phyloP scores from a whole-genome alignment of 2,888 invertebrate genomes.

The Pseudoips prasinana region DNA sequence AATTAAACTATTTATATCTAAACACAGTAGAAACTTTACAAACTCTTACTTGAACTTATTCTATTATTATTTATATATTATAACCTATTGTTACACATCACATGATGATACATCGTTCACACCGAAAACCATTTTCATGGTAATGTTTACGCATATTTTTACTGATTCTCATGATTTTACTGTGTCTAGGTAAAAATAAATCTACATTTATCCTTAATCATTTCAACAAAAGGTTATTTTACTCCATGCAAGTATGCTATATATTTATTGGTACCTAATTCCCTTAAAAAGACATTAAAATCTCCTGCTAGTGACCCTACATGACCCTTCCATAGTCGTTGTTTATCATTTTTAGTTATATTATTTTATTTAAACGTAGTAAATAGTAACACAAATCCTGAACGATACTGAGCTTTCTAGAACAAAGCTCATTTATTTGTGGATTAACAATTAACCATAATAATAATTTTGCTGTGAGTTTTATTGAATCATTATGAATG shows the following conservation, averaged over 20 bases:
- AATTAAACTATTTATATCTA: slow-evolving; percentile 31
- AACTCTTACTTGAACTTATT: no score
- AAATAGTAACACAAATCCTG: slow-evolving; percentile 69
- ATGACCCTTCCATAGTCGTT: slow-evolving; percentile 31
- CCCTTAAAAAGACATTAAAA: slow-evolving; percentile 33
- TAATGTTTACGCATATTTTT: no score
- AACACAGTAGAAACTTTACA: slow-evolving; percentile 25
- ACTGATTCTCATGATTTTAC: slow-evolving; percentile 17
- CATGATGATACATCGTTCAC: no score
- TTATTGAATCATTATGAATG: no score
- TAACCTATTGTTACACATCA: no score
- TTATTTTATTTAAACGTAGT: slow-evolving; percentile 47
- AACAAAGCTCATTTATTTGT: slow-evolving; percentile 67
- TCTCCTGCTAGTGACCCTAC: slow-evolving; percentile 41
- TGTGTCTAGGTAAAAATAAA: slow-evolving; percentile 43
- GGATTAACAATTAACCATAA: slow-evolving; percentile 30
- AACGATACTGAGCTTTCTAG: slow-evolving; percentile 76
- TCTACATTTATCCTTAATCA: slow-evolving; percentile 20
- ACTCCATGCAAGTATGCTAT: slow-evolving; percentile 39
- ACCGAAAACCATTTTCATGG: no score
- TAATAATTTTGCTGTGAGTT: background rate
- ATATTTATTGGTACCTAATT: slow-evolving; percentile 32
- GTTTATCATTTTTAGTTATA: slow-evolving; percentile 26
- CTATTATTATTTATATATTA: background rate
- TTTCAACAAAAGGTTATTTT: slow-evolving; percentile 30